Base-by-base conservation (phyloP, 2,888 invertebrate genomes). In the Thymelicus lineola region DNA sequence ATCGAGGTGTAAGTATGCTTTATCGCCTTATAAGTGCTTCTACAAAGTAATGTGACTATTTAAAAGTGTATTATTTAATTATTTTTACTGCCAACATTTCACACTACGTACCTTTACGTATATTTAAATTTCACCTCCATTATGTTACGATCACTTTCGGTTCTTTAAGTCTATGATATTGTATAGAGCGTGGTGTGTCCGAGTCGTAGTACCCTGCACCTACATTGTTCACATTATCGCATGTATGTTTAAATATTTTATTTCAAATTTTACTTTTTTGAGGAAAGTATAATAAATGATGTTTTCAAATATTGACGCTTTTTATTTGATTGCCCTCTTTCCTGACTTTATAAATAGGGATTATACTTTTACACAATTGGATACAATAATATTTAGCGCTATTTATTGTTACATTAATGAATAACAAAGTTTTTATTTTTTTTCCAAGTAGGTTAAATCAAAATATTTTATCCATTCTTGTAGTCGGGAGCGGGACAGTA, bases 191-290 rank as follows among this genome's bases (percentile, higher is more conserved):
- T 80, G 78, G 72, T 71, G 61, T 45, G 67, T 35, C 42, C 28
- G 53, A 42, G 67, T 42, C 58, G 57, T 68, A 46, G 70, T 45
- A 63, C 63, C 72, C 71, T 75, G 78, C 81, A 82, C 83, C 85
- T 82, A 80, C 83, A 79, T 76, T 77, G 79, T 79, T 83, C 87
- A 85, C 89, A 84, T 83, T 82, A 79, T 81, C 88, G 91, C 90
- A 89, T 90, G 87, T 92, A 88, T 86, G 89, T 90, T 92, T 89
- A 90, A 87, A 88, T 91, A 91, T 91, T 91, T 93, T 91, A 90
- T 91, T 93, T 92, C 88, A 84, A 92, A 91, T 90, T 91, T 92
- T 91, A 90, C 89, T 91, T 93, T 92, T 92, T 93, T 90, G 91
- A 93, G 84, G 92, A 91, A 91, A 89, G 86, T 93, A 93, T 92